Evolutionary conservation across 2,113 vertebrate genomes (phyloP).

Genomic region (Pangasianodon hypophthalmus): DNA sequence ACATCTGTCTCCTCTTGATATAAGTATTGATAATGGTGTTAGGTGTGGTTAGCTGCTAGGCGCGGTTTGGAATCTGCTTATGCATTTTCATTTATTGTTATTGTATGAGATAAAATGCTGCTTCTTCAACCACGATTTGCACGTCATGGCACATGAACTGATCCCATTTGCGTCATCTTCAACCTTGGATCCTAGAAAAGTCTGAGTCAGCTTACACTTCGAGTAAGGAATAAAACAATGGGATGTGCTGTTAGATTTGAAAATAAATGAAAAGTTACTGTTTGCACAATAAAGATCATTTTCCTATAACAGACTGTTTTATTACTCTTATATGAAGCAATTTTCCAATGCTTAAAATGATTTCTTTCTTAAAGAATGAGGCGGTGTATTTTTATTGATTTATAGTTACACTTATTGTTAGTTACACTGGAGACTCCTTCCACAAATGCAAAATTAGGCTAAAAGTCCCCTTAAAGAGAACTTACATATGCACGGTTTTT

Average conservation of each 20-base stretch:
- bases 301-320: not conserved
- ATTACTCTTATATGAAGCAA: not conserved
- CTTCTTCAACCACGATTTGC: not conserved
- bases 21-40: not conserved
- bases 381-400: not conserved
- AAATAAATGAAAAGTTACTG: too few species aligned
- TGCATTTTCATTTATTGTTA: not conserved
- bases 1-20: constrained; percentile 54
- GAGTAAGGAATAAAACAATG: too few species aligned
- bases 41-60: constrained; percentile 13
- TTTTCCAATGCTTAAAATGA: not conserved
- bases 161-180: not conserved
- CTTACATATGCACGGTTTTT: too few species aligned
- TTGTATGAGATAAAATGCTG: not conserved
- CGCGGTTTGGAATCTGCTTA: not conserved
- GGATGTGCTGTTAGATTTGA: too few species aligned
- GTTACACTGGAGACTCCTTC: too few species aligned
- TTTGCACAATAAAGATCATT: too few species aligned
- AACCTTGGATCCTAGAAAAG: too few species aligned
- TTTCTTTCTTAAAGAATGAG: not conserved
- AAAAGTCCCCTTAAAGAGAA: too few species aligned
- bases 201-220: too few species aligned
- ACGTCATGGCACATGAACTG: not conserved
- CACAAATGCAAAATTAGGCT: too few species aligned
- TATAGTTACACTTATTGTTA: not conserved